A percentile compares a stretch with the other conserved stretches of the same genome.
Conservation (phyloP, 2,797 vertebrate genomes). For the Tenualosa thibaudeaui region DNA sequence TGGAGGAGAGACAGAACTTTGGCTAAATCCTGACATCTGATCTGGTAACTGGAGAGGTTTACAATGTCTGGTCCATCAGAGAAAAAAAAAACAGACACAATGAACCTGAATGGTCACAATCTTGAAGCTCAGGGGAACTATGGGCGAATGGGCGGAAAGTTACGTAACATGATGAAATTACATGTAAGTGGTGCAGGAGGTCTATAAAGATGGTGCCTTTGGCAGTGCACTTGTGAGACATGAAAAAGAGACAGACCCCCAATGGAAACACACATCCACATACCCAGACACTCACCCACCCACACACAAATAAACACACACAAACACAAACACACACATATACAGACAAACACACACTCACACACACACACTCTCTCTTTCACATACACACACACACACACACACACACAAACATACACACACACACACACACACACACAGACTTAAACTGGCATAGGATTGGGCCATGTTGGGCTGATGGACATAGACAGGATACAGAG, state of each 20-base stretch:
- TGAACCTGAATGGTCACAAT: neutral
- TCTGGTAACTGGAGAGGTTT: slow-evolving; percentile 1
- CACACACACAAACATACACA: neutral
- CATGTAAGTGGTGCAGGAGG: neutral
- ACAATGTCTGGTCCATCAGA: neutral
- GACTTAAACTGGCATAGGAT: neutral
- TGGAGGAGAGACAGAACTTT: neutral
- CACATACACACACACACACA: neutral
- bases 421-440: slow-evolving; percentile 3
- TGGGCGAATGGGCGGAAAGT: neutral
- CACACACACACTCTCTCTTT: too few species aligned
- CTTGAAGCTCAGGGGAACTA: neutral
- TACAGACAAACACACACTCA: neutral
- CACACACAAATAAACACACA: neutral
- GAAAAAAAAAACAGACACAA: neutral
- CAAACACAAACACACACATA: neutral
- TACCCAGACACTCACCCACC: neutral
- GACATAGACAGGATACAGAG: neutral
- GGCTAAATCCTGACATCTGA: slow-evolving; percentile 14
- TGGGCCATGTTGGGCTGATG: neutral
- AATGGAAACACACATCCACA: neutral
- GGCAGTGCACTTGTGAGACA: neutral
- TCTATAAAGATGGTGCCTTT: neutral
- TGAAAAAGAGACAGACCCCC: neutral
- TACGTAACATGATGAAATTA: neutral